Evolutionary conservation across 1,140 invertebrate genomes (phyloP).

Genomic region (Drosophila kepulauana): DNA sequence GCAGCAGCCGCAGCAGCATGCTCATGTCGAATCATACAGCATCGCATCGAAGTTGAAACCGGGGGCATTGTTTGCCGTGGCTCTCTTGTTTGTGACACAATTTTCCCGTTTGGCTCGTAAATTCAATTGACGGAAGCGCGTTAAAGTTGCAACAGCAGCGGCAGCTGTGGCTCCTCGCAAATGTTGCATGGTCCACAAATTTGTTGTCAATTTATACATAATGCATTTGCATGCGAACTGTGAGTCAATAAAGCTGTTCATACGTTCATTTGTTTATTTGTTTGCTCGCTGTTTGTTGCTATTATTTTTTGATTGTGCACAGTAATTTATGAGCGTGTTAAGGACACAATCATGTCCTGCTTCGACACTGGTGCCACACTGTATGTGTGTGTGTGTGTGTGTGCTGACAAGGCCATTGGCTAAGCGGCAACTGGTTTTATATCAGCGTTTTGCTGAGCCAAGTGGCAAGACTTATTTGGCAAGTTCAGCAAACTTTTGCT

Average conservation of each 20-base stretch:
- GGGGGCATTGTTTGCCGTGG: conserved; percentile 36
- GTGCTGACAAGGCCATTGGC: conserved; percentile 29
- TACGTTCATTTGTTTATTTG: not conserved
- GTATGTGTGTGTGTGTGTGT: not conserved
- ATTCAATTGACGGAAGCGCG: conserved; percentile 81
- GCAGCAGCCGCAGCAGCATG: conserved; percentile 2
- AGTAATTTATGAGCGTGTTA: conserved; percentile 32
- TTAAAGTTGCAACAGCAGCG: conserved; percentile 71
- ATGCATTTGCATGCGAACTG: conserved; percentile 60
- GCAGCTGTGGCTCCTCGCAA: conserved; percentile 19
- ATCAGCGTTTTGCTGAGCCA: not conserved
- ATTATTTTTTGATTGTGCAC: not conserved
- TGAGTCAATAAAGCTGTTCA: conserved; percentile 10
- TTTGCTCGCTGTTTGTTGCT: too few species aligned
- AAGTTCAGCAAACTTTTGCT: conserved; percentile 60
- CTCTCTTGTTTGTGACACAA: conserved; percentile 65
- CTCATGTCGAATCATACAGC: conserved; percentile 6
- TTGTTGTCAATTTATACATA: conserved; percentile 47
- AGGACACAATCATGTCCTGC: conserved; percentile 30
- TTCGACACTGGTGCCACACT: too few species aligned
- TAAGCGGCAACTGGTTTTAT: conserved; percentile 28
- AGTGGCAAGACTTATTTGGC: conserved; percentile 46
- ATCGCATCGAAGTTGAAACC: conserved; percentile 32
- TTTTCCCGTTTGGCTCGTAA: conserved; percentile 79
- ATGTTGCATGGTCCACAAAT: conserved; percentile 28